phyloP scores from a whole-genome alignment of 2,888 invertebrate species.

The Trisateles emortualis region DNA sequence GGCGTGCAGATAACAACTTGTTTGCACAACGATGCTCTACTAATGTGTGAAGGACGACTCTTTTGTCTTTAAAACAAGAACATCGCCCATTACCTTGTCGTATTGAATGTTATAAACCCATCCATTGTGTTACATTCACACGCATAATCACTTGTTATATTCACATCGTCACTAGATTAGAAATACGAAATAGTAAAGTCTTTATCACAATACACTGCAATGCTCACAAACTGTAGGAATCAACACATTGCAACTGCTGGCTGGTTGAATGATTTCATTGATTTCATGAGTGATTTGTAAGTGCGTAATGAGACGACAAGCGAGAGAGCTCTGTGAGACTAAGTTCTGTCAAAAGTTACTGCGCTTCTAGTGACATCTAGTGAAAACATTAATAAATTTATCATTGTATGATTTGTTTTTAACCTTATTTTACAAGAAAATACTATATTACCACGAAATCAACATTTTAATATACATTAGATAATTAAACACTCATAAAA shows the following conservation, averaged over 20 bases:
- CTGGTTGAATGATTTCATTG: conserved; percentile 18
- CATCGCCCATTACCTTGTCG: conserved; percentile 79
- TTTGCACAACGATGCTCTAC: conserved; percentile 79
- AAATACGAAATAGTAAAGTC: conserved; percentile 21
- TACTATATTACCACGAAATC: not conserved
- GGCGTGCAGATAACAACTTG: conserved; percentile 77
- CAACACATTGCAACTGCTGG: conserved; percentile 32
- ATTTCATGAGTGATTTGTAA: conserved; percentile 14
- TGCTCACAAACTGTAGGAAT: conserved; percentile 30
- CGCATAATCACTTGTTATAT: conserved; percentile 40
- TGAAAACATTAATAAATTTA: not conserved
- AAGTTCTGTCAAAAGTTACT: conserved; percentile 46
- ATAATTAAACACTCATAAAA: too few relatives aligned
- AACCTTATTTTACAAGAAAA: not conserved
- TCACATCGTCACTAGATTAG: conserved; percentile 40
- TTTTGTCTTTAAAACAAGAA: conserved; percentile 75
- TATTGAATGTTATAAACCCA: conserved; percentile 57
- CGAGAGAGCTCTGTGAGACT: not conserved
- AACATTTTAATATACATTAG: too few relatives aligned
- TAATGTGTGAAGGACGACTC: conserved; percentile 84
- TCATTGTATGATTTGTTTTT: not conserved
- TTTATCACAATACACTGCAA: conserved; percentile 31
- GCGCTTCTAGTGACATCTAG: conserved; percentile 43
- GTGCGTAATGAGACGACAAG: conserved; percentile 17
- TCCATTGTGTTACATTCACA: conserved; percentile 55